A percentile compares a stretch with the other conserved stretches of the same genome.
Conservation (phyloP, 2,888 invertebrate species). For the Nomada hirtipes region DNA sequence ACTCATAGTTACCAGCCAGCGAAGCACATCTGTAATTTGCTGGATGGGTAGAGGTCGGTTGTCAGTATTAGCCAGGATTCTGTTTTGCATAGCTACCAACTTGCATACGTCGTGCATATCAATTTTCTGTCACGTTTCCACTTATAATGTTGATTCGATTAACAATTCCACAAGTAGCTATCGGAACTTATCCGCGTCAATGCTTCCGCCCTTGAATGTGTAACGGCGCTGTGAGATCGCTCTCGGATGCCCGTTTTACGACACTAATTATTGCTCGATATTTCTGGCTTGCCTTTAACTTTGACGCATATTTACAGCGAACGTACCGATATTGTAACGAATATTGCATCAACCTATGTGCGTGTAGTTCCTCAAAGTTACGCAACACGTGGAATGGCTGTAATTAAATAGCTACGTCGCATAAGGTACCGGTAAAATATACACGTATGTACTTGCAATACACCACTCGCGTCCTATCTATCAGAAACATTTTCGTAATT, state of each 20-base stretch:
- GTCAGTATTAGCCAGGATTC: constrained; percentile 66
- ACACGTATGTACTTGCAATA: no score
- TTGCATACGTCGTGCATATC: constrained; percentile 63
- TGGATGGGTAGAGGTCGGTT: constrained; percentile 62
- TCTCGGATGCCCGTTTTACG: constrained; percentile 8
- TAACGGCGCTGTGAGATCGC: constrained; percentile 22
- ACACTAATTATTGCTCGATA: constrained; percentile 35
- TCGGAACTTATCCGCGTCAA: constrained; percentile 28
- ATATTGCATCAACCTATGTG: neutral
- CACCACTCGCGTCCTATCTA: no score
- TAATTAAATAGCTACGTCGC: neutral
- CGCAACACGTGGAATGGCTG: neutral
- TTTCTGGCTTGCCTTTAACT: neutral
- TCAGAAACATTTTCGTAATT: no score
- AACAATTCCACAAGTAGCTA: constrained; percentile 56
- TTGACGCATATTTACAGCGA: neutral
- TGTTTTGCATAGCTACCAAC: constrained; percentile 63
- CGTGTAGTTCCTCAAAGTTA: neutral
- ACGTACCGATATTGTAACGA: neutral
- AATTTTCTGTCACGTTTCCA: constrained; percentile 70
- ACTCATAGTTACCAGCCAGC: constrained; percentile 67
- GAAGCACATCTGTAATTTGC: constrained; percentile 65
- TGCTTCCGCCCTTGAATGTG: constrained; percentile 24
- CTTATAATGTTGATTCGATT: constrained; percentile 64
- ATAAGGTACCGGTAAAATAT: neutral